Base-by-base conservation (phyloP, 2,113 vertebrate species). In the Paramormyrops kingsleyae region DNA sequence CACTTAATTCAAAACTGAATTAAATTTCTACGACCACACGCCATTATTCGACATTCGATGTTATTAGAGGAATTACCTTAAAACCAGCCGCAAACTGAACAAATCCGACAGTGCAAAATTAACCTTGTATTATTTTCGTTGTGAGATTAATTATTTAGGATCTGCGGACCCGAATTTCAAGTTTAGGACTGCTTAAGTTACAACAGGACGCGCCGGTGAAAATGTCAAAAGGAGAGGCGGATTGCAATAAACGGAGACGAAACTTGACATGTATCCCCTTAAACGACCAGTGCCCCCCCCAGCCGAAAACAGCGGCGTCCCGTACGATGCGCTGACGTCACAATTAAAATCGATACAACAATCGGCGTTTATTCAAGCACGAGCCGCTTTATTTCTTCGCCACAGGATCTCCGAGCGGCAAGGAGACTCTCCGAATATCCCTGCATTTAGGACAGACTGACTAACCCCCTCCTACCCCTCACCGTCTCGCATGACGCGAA, bases 131-230 rank as follows among this genome's bases (percentile, higher is more conserved):
- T 35, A 39, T 80, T 19, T 80, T 17, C 74, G 62, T 70, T 70
- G 62, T 31, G 4, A 80, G 6, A 80, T 80, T 17, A 80, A 80
- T 80, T 80, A 80, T 80, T 80, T 80, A 80, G 31, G 13, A 35
- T 80, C 74, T 42, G 35, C 35, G 31, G 31, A 42, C 74, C 74
- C 74, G 74, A 80, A 39, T 80, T 80, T 39, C 35, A 80, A 80
- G 74, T 80, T 80, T 80, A 80, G 35, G 74, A 80, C 31, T 77
- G 70, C 70, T 80, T 80, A 80, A 80, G 74, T 80, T 80, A 80
- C 35, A 80, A 80, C 35, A 7, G 27, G 31, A 42, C 74, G 35
- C 62, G 62, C 62, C 62, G 62, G 62, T 13, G 62, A 70, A 70
- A 70, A 70, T 70, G 62, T 70, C 62, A 70, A 70, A 70, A 70